A percentile compares a stretch with the other conserved stretches of the same genome.
Conservation (phyloP, 2,797 vertebrate genomes). For the Centropyge bicolor region DNA sequence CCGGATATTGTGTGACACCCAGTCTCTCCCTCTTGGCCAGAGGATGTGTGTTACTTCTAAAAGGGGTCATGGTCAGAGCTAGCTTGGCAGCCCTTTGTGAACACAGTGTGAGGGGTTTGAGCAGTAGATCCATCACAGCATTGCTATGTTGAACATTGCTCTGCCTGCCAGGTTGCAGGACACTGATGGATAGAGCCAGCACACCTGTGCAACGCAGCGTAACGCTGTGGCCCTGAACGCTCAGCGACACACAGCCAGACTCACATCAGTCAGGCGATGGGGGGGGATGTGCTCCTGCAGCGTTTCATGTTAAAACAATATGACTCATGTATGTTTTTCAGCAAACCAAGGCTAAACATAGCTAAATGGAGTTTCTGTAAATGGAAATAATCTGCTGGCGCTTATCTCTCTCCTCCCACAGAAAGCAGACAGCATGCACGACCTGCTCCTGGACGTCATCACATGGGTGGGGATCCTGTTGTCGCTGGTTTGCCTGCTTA, state of each 20-base stretch:
- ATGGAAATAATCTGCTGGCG: neutral
- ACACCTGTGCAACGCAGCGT: constrained; percentile 77
- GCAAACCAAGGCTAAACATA: constrained; percentile 26
- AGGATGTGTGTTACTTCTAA: constrained; percentile 74
- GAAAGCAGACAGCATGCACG: constrained; percentile 93
- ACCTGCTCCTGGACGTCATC: constrained; percentile 96
- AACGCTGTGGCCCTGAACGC: constrained; percentile 73
- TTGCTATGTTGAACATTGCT: constrained; percentile 76
- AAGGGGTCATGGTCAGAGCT: constrained; percentile 78
- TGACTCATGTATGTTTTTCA: constrained; percentile 39
- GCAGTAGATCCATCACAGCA: constrained; percentile 82
- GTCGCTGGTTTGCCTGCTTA: constrained; percentile 96
- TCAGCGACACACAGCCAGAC: constrained; percentile 64
- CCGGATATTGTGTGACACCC: constrained; percentile 56
- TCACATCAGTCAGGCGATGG: constrained; percentile 48
- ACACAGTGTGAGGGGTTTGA: constrained; percentile 70
- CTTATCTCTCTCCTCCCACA: constrained; percentile 66
- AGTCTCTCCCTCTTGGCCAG: constrained; percentile 53
- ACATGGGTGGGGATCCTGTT: constrained; percentile 98
- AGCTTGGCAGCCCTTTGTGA: constrained; percentile 73
- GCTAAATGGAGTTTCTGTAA: constrained; percentile 3
- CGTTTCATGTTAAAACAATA: constrained; percentile 40
- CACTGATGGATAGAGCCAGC: constrained; percentile 83
- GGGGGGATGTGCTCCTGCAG: constrained; percentile 9
- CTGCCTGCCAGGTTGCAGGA: constrained; percentile 76